Base-by-base conservation (phyloP, 2,888 invertebrate genomes). In the Drosophila phalerata region DNA sequence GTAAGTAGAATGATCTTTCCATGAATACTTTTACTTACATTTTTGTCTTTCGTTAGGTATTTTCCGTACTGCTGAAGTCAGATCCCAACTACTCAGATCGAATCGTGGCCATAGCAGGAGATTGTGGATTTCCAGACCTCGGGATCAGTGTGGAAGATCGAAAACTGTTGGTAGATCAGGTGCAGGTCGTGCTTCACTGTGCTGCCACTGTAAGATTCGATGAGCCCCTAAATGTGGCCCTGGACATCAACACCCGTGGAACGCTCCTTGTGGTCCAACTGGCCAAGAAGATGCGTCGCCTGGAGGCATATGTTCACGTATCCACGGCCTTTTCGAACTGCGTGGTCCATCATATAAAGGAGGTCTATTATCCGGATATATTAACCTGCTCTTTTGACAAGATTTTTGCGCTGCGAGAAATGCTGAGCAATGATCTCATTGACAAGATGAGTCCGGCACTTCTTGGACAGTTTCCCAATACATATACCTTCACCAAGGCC, bases 181-280 rank as follows among this genome's bases (percentile, higher is more conserved):
- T 89, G 30, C 93, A 95, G 81, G 92, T 95, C 64, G 93, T 95
- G 9, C 96, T 98, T 92, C 98, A 98, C 90, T 96, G 96, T 11
- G 98, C 98, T 0, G 98, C 98, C 0, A 98, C 98, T 0, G 97
- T 98, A 4, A 84, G 90, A 37, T 96, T 96, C 87, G 95, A 96
- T 91, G 96, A 96, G 89, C 94, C 94, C 40, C 92, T 96, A 5
- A 94, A 94, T 91, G 91, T 94, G 11, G 95, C 96, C 0, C 93
- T 95, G 51, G 94, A 94, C 76, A 95, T 96, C 92, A 96, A 96
- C 92, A 94, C 96, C 1, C 91, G 94, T 17, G 96, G 95, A 48
- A 95, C 95, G 0, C 93, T 94, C 69, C 94, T 95, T 73, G 93
- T 96, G 71, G 89, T 96, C 25, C 92, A 93, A 34, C 91, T 96